A percentile compares a stretch with the other conserved stretches of the same genome.
These are phyloP conservation scores for Formica selysi DNA, from an alignment of 1,140 invertebrate species.

Conservation along the genomic window DNA sequence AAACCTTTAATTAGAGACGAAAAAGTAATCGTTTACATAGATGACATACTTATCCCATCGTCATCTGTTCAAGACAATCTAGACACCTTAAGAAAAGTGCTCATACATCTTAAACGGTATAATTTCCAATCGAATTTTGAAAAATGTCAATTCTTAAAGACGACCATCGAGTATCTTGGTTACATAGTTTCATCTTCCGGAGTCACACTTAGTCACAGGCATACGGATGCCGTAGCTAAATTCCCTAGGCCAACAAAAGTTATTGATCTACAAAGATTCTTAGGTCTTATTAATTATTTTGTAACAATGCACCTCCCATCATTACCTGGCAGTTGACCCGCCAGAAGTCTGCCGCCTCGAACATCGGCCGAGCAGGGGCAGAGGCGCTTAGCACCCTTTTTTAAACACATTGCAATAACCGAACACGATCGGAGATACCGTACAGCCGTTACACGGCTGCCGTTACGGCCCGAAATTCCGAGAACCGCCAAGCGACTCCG, in stretches of 20 bases:
- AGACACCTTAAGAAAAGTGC: neutral
- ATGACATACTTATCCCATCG: constrained; percentile 17
- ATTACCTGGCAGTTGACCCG: no score
- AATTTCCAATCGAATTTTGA: neutral
- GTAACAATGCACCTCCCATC: no score
- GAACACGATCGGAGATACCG: no score
- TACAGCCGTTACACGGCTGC: no score
- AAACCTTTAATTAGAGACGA: neutral
- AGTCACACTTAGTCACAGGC: neutral
- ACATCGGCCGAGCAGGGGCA: no score
- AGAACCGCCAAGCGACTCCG: no score
- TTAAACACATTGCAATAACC: no score
- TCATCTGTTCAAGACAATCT: neutral
- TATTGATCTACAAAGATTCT: constrained; percentile 69
- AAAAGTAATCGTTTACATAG: neutral
- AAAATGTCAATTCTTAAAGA: neutral
- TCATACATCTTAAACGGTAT: neutral
- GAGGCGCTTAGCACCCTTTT: no score
- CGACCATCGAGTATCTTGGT: neutral
- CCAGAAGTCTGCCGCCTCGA: no score
- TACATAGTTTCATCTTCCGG: neutral
- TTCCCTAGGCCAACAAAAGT: constrained; percentile 22
- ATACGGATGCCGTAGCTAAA: constrained; percentile 1
- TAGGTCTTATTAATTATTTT: constrained; percentile 64
- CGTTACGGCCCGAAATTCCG: no score